A percentile compares a stretch with the other conserved stretches of the same genome.
These are phyloP conservation scores for Volucella bombylans DNA, from an alignment of 2,888 invertebrate genomes.

Conservation along the genomic window DNA sequence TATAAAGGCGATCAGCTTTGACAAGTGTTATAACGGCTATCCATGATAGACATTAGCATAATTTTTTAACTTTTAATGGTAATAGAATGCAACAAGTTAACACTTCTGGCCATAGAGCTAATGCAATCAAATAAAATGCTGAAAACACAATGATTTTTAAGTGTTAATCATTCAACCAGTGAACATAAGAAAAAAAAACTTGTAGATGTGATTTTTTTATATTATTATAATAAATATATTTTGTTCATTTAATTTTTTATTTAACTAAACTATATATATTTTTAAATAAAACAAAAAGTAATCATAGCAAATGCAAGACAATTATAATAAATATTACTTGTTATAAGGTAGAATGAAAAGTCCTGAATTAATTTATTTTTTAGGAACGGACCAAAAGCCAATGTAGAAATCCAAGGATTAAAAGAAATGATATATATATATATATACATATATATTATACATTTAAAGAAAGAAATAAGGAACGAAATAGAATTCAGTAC, in stretches of 20 bases:
- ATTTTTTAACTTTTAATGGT: no score
- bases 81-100: no score
- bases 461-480: conserved; percentile 17
- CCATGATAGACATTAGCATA: no score
- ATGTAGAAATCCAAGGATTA: conserved; percentile 61
- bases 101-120: background rate
- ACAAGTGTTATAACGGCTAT: no score
- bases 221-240: no score
- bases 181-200: conserved; percentile 1
- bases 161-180: conserved; percentile 31
- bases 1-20: no score
- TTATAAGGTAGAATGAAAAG: conserved; percentile 66
- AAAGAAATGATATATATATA: conserved; percentile 34
- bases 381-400: conserved; percentile 74
- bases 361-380: conserved; percentile 69
- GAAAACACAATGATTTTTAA: conserved; percentile 32
- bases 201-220: conserved; percentile 65
- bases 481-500: conserved; percentile 42
- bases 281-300: conserved; percentile 44
- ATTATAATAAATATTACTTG: conserved; percentile 65
- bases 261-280: conserved; percentile 21
- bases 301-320: conserved; percentile 71
- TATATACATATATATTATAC: conserved; percentile 48
- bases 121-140: conserved; percentile 18
- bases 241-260: conserved; percentile 24